phyloP scores from a whole-genome alignment of 2,888 invertebrate genomes.

The Muscina levida region DNA sequence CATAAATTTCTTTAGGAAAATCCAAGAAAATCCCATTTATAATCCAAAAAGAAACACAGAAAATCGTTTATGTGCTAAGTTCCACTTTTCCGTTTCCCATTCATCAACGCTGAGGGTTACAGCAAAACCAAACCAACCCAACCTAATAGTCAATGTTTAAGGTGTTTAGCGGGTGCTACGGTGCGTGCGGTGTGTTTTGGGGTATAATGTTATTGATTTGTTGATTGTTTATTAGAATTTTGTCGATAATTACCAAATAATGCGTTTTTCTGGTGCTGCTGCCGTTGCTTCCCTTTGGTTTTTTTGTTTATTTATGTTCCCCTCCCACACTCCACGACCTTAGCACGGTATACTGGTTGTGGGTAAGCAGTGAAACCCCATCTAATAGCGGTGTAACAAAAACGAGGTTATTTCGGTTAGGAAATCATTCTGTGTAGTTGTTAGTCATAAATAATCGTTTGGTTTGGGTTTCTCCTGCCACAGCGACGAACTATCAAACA shows the following conservation, averaged over 20 bases:
- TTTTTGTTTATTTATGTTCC: constrained; percentile 39
- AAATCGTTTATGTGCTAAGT: background rate
- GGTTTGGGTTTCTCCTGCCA: background rate
- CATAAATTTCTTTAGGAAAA: too few species aligned
- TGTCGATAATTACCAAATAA: constrained; percentile 77
- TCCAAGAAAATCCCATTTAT: too few species aligned
- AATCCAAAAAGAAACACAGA: background rate
- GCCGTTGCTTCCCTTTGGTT: background rate
- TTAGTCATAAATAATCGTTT: constrained; percentile 54
- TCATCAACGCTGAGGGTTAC: too few species aligned
- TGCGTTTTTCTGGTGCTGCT: too few species aligned
- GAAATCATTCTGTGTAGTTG: constrained; percentile 27
- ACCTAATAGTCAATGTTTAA: background rate
- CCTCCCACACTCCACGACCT: too few species aligned
- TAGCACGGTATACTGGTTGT: too few species aligned
- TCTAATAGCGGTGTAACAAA: constrained; percentile 26
- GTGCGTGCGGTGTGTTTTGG: too few species aligned
- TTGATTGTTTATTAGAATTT: constrained; percentile 71
- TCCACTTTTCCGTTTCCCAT: constrained; percentile 13
- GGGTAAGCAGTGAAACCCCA: too few species aligned
- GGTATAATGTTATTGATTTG: too few species aligned
- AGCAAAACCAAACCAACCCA: too few species aligned
- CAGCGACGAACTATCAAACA: too few species aligned
- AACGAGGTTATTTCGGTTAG: constrained; percentile 62
- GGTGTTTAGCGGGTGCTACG: too few species aligned